These are phyloP conservation scores for Heliconius erato DNA, from an alignment of 2,888 invertebrate genomes.

Conservation along the genomic window DNA sequence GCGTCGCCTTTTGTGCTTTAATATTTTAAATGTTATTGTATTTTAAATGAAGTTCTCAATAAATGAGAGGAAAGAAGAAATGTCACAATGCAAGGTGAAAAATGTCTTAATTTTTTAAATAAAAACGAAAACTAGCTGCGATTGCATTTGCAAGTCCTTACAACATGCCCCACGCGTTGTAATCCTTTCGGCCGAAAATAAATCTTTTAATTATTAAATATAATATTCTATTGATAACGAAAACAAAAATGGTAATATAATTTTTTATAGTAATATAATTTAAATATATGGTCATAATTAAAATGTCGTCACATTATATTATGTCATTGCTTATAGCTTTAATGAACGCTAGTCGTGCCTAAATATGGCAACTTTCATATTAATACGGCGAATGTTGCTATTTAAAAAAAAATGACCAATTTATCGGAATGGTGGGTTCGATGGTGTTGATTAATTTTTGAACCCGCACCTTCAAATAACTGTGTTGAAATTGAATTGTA, in stretches of 20 bases:
- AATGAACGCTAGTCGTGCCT: conserved; percentile 36
- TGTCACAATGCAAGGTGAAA: conserved; percentile 20
- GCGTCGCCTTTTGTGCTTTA: conserved; percentile 23
- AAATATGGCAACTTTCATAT: conserved; percentile 25
- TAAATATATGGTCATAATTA: neutral
- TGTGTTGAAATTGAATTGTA: conserved; percentile 7
- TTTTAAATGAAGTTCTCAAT: conserved; percentile 12
- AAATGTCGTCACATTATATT: neutral
- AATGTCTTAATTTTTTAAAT: neutral
- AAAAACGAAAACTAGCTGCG: neutral
- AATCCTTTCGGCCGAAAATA: neutral
- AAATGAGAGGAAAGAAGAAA: neutral
- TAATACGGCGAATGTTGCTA: conserved; percentile 28
- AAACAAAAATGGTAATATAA: neutral
- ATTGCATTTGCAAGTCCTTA: neutral
- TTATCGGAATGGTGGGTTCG: conserved; percentile 24
- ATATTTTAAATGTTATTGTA: conserved; percentile 19
- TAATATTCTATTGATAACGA: neutral
- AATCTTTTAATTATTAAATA: neutral
- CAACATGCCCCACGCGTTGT: neutral
- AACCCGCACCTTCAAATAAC: neutral
- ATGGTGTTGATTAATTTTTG: conserved; percentile 2
- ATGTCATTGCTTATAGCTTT: conserved; percentile 37
- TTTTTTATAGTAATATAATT: neutral
- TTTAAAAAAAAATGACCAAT: conserved; percentile 44